Conservation (phyloP, 2,888 invertebrate genomes). For the Hydriomena furcata region DNA sequence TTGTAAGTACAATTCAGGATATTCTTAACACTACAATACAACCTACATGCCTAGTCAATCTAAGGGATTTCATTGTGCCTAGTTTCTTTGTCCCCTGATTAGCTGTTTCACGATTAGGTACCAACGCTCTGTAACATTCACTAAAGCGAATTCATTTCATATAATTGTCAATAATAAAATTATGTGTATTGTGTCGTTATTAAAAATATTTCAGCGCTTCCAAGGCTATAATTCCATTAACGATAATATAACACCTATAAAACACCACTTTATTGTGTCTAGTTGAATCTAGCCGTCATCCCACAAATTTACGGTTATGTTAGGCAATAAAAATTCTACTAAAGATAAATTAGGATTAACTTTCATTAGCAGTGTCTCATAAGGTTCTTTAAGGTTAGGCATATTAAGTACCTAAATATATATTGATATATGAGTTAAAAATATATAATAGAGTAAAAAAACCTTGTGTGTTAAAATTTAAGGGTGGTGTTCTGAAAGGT, state of each 20-base stretch:
- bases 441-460: not conserved
- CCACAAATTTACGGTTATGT: constrained; percentile 45
- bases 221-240: constrained; percentile 20
- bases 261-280: constrained; percentile 32
- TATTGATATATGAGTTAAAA: not conserved
- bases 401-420: not conserved
- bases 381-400: constrained; percentile 2
- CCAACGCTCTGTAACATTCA: no score
- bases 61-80: not conserved
- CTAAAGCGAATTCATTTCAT: no score
- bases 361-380: constrained; percentile 22
- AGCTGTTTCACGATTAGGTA: not conserved
- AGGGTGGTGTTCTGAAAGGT: constrained; percentile 20
- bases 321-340: constrained; percentile 42
- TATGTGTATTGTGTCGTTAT: not conserved
- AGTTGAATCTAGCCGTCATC: constrained; percentile 31
- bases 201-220: constrained; percentile 12
- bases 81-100: not conserved
- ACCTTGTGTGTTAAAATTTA: constrained; percentile 9
- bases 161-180: not conserved
- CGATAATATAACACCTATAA: constrained; percentile 29
- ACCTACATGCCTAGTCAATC: not conserved
- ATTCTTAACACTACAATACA: not conserved
- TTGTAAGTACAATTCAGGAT: not conserved
- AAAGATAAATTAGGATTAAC: constrained; percentile 41